Evolutionary conservation across 2,113 vertebrate species (phyloP), one percentile per base, ranked within the genome.

Genomic region (Scomber scombrus): DNA sequence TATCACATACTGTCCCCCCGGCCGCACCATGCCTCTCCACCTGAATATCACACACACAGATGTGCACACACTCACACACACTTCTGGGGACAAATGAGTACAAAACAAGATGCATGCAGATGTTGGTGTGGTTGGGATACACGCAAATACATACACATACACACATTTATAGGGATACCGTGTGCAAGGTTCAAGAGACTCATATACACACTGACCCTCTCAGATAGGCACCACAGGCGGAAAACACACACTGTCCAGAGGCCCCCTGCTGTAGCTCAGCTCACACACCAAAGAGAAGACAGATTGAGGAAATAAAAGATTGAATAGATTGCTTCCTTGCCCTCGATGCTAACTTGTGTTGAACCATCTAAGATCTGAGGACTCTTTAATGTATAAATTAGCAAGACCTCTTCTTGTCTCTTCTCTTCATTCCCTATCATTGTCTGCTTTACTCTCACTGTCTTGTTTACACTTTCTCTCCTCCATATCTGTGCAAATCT

Each of bases 1-100:
- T 92, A 93, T 94, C 93, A 94, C 87, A 90, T 86, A 85, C 84
- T 92, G 86, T 91, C 93, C 93, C 92, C 70, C 78, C 66, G 83
- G 89, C 89, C 61, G 71, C 78, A 87, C 89, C 71, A 65, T 88
- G 91, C 89, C 92, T 90, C 85, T 93, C 89, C 85, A 93, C 93
- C 93, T 94, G 91, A 92, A 92, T 84, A 91, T 91, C 72, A 49
- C 55, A 78, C 62, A 43, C 67, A 61, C 78, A 72, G 21, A 74
- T 52, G 56, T 68, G 29, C 68, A 68, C 63, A 16, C 21, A 11
- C 50, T 62, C 70, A 51, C 61, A 51, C 31, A 63, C 65, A 57
- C 45, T 85, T 78, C 19, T 71, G 62, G 57, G 81, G 73, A 91
- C 71, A 78, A 72, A 64, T 29, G 58, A 56, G 52, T 31, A 66